Conservation (phyloP, 2,113 vertebrate species). For the Cyprinus carpio region DNA sequence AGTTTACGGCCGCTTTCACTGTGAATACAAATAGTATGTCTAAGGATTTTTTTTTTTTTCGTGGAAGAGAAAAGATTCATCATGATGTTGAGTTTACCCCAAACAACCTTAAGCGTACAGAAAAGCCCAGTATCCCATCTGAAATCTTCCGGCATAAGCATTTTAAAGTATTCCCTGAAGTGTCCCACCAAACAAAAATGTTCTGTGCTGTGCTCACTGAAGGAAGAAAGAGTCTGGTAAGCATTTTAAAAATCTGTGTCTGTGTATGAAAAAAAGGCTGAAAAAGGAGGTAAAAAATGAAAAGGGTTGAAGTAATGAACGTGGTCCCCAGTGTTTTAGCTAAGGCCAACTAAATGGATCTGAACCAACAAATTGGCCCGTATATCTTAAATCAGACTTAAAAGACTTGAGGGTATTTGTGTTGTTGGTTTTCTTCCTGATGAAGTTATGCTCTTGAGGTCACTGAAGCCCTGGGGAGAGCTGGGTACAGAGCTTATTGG, state of each 20-base stretch:
- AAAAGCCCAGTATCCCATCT: conserved; percentile 9
- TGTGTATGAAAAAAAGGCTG: conserved; percentile 15
- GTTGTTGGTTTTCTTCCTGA: conserved; percentile 28
- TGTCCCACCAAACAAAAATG: neutral
- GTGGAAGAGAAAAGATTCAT: conserved; percentile 11
- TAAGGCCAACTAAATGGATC: conserved; percentile 6
- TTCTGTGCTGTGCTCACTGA: conserved; percentile 27
- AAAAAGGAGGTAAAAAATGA: neutral
- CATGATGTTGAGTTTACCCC: neutral
- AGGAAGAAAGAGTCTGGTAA: conserved; percentile 40
- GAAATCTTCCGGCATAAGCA: conserved; percentile 25
- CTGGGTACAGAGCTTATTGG: neutral
- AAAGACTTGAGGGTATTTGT: conserved; percentile 55
- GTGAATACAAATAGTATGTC: neutral
- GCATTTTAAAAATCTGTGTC: conserved; percentile 44
- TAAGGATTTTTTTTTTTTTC: neutral
- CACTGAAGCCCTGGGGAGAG: neutral
- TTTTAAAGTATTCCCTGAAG: conserved; percentile 36
- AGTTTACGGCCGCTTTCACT: neutral
- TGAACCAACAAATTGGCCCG: conserved; percentile 27
- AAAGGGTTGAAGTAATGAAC: conserved; percentile 16
- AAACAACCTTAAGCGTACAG: neutral
- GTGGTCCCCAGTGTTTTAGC: conserved; percentile 18
- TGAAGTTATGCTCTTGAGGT: neutral
- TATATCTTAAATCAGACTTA: conserved; percentile 52